phyloP scores from a whole-genome alignment of 64 coral and sea anemone species.

The Trachythela sp. region DNA sequence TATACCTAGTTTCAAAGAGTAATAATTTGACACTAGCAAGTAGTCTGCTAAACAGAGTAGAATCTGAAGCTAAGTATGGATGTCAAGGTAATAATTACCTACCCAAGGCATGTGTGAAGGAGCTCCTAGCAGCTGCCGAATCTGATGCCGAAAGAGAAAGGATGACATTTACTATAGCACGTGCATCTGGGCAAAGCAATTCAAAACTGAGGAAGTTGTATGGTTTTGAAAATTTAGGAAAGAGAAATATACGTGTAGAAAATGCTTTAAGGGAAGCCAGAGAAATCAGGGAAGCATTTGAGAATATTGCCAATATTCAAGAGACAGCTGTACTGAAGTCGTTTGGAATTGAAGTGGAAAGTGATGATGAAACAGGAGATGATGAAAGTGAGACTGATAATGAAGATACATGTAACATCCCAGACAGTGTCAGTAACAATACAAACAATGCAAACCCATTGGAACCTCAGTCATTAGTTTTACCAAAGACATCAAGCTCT shows the following conservation, averaged over 20 bases:
- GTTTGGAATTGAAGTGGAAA: conserved; percentile 51
- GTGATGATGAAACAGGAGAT: background rate
- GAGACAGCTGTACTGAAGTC: conserved; percentile 35
- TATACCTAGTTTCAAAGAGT: background rate
- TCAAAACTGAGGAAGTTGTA: conserved; percentile 26
- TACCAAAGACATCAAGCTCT: too few relatives aligned
- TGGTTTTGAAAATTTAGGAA: conserved; percentile 27
- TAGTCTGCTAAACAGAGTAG: background rate
- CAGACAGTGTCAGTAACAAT: conserved; percentile 14
- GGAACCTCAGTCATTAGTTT: too few relatives aligned
- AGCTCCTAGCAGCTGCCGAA: conserved; percentile 1
- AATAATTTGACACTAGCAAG: background rate
- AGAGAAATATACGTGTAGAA: conserved; percentile 1
- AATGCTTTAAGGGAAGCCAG: background rate
- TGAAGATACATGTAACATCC: background rate
- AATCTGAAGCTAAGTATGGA: background rate
- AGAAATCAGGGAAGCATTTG: conserved; percentile 53
- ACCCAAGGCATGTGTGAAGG: conserved; percentile 5
- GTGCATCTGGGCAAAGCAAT: background rate
- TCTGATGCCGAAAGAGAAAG: conserved; percentile 26
- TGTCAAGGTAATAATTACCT: background rate
- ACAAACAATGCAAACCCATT: conserved; percentile 15
- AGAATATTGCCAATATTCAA: conserved; percentile 49
- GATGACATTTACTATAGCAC: conserved; percentile 11
- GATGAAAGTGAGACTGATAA: conserved; percentile 56